Conservation (phyloP, 2,888 invertebrate species). For the Julus scandinavius region DNA sequence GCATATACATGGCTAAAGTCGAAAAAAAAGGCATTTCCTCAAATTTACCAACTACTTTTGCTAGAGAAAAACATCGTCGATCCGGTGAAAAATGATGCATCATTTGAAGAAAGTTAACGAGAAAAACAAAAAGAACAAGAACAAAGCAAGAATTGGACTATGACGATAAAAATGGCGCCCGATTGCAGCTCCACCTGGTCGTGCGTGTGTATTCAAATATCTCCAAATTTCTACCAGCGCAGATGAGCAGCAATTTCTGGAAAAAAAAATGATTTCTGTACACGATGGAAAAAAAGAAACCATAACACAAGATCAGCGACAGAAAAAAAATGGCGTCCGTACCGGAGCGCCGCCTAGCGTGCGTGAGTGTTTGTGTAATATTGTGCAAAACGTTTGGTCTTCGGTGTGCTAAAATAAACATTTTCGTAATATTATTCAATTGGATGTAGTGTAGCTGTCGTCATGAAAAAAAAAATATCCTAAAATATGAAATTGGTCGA, state of each 20-base stretch:
- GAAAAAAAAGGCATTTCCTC: constrained; percentile 18
- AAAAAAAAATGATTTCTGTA: neutral
- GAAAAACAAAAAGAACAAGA: neutral
- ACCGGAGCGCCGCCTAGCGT: constrained; percentile 6
- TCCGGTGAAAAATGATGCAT: constrained; percentile 15
- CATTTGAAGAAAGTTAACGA: neutral
- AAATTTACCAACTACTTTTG: neutral
- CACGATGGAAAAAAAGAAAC: neutral
- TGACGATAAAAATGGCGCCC: constrained; percentile 23
- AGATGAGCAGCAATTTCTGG: neutral
- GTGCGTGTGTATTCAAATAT: neutral
- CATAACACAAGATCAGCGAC: constrained; percentile 3
- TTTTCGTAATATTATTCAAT: constrained; percentile 43
- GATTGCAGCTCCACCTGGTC: constrained; percentile 9
- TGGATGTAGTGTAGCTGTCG: constrained; percentile 46
- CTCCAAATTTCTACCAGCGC: constrained; percentile 1
- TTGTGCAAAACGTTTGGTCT: constrained; percentile 45
- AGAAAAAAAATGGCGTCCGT: constrained; percentile 36
- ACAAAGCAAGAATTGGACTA: neutral
- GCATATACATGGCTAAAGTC: neutral
- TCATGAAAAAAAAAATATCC: constrained; percentile 37
- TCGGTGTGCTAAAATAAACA: constrained; percentile 40
- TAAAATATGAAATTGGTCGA: constrained; percentile 43
- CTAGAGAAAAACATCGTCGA: constrained; percentile 1
- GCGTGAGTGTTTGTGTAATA: constrained; percentile 41